Conservation (phyloP, 2,113 vertebrate genomes). For the Erinaceus europaeus region DNA sequence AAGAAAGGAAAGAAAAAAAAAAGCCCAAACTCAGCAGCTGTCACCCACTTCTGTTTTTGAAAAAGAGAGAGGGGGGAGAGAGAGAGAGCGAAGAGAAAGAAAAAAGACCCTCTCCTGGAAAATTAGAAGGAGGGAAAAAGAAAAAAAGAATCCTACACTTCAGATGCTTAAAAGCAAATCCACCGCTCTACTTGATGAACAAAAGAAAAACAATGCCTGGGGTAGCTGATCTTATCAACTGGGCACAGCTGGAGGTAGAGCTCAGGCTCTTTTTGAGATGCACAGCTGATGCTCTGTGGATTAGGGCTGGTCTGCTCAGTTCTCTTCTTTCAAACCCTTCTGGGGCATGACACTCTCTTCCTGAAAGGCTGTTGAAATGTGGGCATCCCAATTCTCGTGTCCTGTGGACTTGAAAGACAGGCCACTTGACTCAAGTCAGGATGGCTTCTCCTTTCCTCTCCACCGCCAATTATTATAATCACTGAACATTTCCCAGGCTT, state of each 20-base stretch:
- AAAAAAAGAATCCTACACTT: background rate
- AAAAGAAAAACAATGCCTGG: background rate
- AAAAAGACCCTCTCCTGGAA: background rate
- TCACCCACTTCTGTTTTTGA: slow-evolving; percentile 12
- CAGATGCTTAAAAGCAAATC: slow-evolving; percentile 16
- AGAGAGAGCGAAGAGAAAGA: background rate
- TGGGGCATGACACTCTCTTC: slow-evolving; percentile 38
- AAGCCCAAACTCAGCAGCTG: background rate
- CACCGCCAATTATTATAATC: slow-evolving; percentile 48
- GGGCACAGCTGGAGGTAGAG: background rate
- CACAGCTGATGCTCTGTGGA: slow-evolving; percentile 42
- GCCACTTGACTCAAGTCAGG: slow-evolving; percentile 44
- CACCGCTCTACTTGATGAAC: background rate
- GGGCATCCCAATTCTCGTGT: slow-evolving; percentile 17
- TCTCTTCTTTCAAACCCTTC: slow-evolving; percentile 56
- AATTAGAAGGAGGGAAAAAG: background rate
- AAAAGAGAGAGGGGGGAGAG: too few relatives aligned
- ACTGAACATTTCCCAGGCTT: slow-evolving; percentile 41
- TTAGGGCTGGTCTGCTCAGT: slow-evolving; percentile 33
- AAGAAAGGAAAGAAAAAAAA: too few relatives aligned
- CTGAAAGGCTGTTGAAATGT: slow-evolving; percentile 46
- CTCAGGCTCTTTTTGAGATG: background rate
- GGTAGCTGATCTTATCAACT: background rate
- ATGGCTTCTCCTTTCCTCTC: slow-evolving; percentile 43
- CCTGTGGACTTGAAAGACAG: slow-evolving; percentile 52